Evolutionary conservation across 1,140 invertebrate species (phyloP).

Genomic region (Tenebrio molitor): DNA sequence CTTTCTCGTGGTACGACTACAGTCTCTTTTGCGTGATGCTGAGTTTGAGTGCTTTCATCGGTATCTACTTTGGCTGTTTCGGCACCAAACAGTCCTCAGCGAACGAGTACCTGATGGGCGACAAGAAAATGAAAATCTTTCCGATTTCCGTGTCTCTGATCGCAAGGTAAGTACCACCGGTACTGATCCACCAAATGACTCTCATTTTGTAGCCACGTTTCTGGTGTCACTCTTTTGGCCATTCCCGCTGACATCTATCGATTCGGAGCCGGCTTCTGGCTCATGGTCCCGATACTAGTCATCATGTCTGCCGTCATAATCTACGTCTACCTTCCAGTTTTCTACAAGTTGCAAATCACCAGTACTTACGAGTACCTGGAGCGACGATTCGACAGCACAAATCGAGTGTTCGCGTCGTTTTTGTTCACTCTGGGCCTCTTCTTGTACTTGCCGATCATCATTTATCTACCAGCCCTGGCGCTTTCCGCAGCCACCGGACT

Average conservation of each 20-base stretch:
- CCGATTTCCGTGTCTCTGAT: slow-evolving; percentile 73
- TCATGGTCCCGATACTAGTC: slow-evolving; percentile 48
- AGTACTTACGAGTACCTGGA: slow-evolving; percentile 80
- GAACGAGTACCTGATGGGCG: slow-evolving; percentile 75
- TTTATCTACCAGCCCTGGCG: slow-evolving; percentile 75
- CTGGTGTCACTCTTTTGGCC: slow-evolving; percentile 82
- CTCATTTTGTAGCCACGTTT: slow-evolving; percentile 75
- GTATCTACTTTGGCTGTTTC: slow-evolving; percentile 74
- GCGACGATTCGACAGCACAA: slow-evolving; percentile 68
- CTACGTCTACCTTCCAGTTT: slow-evolving; percentile 75
- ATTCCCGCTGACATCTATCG: slow-evolving; percentile 84
- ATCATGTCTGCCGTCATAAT: slow-evolving; percentile 66
- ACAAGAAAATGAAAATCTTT: slow-evolving; percentile 71
- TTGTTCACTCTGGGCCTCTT: slow-evolving; percentile 69
- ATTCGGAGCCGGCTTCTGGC: slow-evolving; percentile 78
- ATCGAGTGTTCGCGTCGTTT: slow-evolving; percentile 72
- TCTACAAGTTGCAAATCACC: slow-evolving; percentile 80
- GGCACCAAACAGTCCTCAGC: slow-evolving; percentile 70
- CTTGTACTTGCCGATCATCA: slow-evolving; percentile 72
- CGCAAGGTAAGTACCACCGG: slow-evolving; percentile 65
- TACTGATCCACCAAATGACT: neutral
- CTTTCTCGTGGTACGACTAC: slow-evolving; percentile 67
- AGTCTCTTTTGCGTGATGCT: slow-evolving; percentile 70
- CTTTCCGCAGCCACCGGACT: slow-evolving; percentile 80
- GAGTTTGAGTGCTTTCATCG: slow-evolving; percentile 71